These are phyloP conservation scores for Conistra vaccinii DNA, from an alignment of 2,888 invertebrate species.

Conservation along the genomic window DNA sequence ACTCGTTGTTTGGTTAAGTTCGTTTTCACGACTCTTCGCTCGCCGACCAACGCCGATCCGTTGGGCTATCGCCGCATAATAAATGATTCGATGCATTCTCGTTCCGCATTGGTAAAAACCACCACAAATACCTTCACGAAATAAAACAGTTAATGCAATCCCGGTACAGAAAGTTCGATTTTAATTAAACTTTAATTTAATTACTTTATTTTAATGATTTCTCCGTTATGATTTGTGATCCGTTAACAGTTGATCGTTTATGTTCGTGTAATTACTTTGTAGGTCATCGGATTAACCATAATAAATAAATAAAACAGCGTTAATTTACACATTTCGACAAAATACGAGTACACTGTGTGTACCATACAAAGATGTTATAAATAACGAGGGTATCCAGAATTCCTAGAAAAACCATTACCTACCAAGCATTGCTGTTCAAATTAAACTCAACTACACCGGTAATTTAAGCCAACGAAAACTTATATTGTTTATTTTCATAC, in stretches of 20 bases:
- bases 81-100: constrained; percentile 23
- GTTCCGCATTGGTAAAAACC: constrained; percentile 6
- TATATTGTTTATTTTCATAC: background rate
- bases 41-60: background rate
- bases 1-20: background rate
- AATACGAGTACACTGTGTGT: background rate
- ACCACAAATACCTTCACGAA: constrained; percentile 24
- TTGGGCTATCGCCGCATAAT: constrained; percentile 24
- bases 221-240: constrained; percentile 1
- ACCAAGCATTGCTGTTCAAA: background rate
- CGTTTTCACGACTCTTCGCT: constrained; percentile 8
- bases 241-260: background rate
- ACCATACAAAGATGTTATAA: background rate
- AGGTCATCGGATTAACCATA: background rate
- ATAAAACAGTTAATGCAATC: constrained; percentile 18
- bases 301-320: background rate
- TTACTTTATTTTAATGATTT: constrained; percentile 5
- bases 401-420: background rate
- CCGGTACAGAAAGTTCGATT: constrained; percentile 4
- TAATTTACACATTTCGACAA: background rate
- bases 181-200: constrained; percentile 24
- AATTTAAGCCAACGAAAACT: background rate
- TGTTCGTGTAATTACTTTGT: constrained; percentile 7
- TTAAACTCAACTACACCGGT: background rate
- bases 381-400: background rate